Percentiles rank a stretch among this genome's conserved stretches.
These are phyloP conservation scores for Lagorchestes hirsutus DNA, from an alignment of 2,797 vertebrate genomes.

Conservation along the genomic window DNA sequence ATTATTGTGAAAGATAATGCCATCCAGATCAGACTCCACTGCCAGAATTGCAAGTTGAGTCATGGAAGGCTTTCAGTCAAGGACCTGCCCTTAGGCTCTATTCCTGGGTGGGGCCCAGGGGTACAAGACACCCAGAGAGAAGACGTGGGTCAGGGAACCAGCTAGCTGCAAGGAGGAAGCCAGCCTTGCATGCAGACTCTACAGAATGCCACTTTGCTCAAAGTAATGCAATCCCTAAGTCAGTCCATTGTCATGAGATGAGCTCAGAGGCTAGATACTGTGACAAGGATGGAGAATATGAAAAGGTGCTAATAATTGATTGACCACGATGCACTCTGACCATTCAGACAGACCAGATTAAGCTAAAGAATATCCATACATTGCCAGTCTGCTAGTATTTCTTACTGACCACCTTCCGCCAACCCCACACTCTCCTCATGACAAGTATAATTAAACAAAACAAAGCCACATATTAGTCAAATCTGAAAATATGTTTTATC, in stretches of 20 bases:
- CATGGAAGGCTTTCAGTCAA: not conserved
- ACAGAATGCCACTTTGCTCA: not conserved
- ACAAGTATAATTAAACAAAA: not conserved
- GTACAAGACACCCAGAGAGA: not conserved
- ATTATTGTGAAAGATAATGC: not conserved
- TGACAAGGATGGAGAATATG: not conserved
- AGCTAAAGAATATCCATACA: not conserved
- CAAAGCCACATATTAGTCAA: not conserved
- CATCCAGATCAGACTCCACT: not conserved
- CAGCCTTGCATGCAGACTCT: not conserved
- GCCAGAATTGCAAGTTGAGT: not conserved
- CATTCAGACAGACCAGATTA: not conserved
- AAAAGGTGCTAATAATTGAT: not conserved
- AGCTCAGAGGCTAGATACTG: not conserved
- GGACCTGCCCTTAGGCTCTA: not conserved
- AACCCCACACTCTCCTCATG: not conserved
- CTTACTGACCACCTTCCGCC: not conserved
- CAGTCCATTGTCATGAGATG: not conserved
- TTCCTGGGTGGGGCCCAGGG: not conserved
- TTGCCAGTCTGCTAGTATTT: not conserved
- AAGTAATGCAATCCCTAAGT: not conserved
- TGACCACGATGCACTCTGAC: not conserved
- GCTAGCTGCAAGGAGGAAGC: not conserved
- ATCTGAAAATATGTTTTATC: not conserved
- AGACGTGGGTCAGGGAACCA: not conserved